Percentiles rank a stretch among this genome's conserved stretches.
These are phyloP conservation scores for Otus sunia DNA, from an alignment of 2,113 vertebrate genomes.

Conservation along the genomic window DNA sequence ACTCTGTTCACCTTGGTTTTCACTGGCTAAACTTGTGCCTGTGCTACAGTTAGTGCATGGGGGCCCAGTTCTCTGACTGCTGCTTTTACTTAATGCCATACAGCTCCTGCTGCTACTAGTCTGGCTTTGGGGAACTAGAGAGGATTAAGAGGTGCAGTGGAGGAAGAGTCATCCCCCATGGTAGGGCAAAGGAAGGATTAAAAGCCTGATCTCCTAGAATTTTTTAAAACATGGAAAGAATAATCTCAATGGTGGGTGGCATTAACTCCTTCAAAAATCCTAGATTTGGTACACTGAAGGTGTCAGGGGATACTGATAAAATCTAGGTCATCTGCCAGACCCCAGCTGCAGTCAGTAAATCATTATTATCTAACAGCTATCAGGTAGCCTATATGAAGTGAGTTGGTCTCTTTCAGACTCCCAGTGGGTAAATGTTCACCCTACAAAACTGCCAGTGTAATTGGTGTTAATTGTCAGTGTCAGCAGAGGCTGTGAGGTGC, in stretches of 20 bases:
- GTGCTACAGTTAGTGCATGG: neutral
- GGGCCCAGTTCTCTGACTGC: neutral
- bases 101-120: neutral
- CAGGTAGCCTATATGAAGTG: neutral
- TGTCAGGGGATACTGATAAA: neutral
- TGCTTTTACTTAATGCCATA: neutral
- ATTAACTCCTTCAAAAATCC: neutral
- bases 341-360: conserved; percentile 14
- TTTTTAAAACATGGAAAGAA: neutral
- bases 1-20: neutral
- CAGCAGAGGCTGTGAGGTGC: neutral
- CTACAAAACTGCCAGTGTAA: neutral
- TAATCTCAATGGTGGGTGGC: neutral
- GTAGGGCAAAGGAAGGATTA: neutral
- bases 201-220: neutral
- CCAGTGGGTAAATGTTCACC: neutral
- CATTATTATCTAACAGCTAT: neutral
- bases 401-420: neutral
- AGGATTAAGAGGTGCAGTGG: neutral
- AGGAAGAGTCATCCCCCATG: neutral
- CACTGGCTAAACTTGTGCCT: neutral
- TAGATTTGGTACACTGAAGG: neutral
- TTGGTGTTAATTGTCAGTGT: neutral
- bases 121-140: neutral
- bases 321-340: neutral